These are phyloP conservation scores for Rhodeus uyekii DNA, from an alignment of 2,797 vertebrate species.

Conservation along the genomic window DNA sequence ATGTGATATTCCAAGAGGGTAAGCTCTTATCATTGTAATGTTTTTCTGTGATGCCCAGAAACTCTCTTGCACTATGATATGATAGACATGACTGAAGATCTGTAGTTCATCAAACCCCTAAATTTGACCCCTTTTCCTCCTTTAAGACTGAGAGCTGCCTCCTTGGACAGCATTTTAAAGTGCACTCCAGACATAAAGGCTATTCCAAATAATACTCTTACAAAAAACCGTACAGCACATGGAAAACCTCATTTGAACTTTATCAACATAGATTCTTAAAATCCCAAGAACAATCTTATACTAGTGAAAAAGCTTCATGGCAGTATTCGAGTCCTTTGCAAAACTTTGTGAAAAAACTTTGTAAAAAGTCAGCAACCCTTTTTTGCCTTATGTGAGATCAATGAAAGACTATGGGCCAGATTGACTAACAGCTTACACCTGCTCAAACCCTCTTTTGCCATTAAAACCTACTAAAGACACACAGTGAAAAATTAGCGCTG, in stretches of 20 bases:
- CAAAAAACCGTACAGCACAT: neutral
- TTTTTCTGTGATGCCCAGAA: neutral
- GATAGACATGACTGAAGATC: neutral
- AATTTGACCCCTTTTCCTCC: neutral
- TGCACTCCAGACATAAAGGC: neutral
- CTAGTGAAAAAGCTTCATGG: neutral
- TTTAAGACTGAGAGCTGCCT: neutral
- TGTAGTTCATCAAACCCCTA: neutral
- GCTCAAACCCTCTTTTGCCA: too few species aligned
- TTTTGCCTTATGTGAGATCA: neutral
- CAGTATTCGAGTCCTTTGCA: neutral
- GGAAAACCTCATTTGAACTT: too few species aligned
- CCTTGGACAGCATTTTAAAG: neutral
- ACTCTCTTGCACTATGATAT: neutral
- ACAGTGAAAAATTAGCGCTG: too few species aligned
- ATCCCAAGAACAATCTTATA: neutral
- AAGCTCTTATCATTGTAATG: neutral
- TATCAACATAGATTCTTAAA: neutral
- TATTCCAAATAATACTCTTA: neutral
- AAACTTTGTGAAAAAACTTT: neutral
- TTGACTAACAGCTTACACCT: too few species aligned
- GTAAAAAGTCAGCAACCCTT: too few species aligned
- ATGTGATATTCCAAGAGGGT: neutral
- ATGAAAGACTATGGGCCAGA: too few species aligned
- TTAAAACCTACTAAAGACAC: too few species aligned